Evolutionary conservation across 2,797 vertebrate genomes (phyloP), one percentile per base, ranked within the genome.

Genomic region (Sparus aurata): DNA sequence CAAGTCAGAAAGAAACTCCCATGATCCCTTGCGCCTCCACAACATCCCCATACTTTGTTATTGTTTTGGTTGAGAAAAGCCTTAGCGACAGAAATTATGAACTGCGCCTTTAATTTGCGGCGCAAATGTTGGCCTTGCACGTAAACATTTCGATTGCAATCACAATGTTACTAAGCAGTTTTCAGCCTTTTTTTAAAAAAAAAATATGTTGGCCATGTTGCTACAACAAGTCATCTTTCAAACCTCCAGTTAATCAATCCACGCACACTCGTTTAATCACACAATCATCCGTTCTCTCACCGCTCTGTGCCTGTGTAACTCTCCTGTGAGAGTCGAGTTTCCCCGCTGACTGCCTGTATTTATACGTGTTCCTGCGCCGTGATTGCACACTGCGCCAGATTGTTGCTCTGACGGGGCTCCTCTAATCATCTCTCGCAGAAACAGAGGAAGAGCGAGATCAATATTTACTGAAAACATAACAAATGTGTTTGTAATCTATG

Each of bases 401-500:
- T 59, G 74, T 85, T 86, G 68, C 89, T 78, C 64, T 41, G 27
- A 71, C 67, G 30, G 54, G 80, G 22, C 75, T 89, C 79, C 83
- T 92, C 82, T 91, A 90, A 93, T 92, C 90, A 93, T 73, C 75
- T 82, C 83, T 90, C 52, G 1, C 66, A 83, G 85, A 85, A 90
- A 88, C 83, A 83, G 86, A 90, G 88, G 89, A 93, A 92, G 87
- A 79, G 73, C 63, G 73, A 86, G 82, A 94, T 94, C 92, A 95
- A 94, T 95, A 95, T 95, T 95, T 94, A 95, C 91, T 84, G 76
- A 91, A 90, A 92, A 89, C 91, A 86, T 92, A 91, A 93, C 92
- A 94, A 94, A 95, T 93, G 92, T 95, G 94, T 94, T 94, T 94
- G 93, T 88, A 95, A 94, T 95, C 92, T 92, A 85, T 87, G 67